Percentiles rank a stretch among this genome's conserved stretches.
phyloP scores from a whole-genome alignment of 1,140 invertebrate species.

The Drosophila ficusphila region DNA sequence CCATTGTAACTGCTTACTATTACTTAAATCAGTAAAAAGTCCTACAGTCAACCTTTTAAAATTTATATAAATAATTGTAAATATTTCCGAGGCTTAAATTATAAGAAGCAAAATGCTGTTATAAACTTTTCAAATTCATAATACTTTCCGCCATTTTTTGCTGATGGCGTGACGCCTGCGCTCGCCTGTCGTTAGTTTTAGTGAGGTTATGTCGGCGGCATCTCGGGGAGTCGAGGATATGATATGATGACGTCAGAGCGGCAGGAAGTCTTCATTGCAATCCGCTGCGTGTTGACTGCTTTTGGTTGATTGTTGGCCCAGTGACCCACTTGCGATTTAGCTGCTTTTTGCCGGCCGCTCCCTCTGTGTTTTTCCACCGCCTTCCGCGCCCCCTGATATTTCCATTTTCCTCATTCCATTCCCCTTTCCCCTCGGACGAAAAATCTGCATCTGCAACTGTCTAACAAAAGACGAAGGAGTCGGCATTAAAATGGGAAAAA shows the following conservation, averaged over 20 bases:
- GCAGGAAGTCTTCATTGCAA: conserved; percentile 52
- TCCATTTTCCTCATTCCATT: background rate
- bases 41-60: no score
- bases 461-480: conserved; percentile 51
- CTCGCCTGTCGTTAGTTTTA: conserved; percentile 7
- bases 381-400: background rate
- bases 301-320: conserved; percentile 66
- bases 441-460: conserved; percentile 52
- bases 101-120: no score
- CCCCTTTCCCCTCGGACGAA: background rate
- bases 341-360: conserved; percentile 14
- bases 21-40: no score
- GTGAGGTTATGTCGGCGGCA: background rate
- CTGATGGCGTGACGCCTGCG: conserved; percentile 33
- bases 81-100: no score
- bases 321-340: conserved; percentile 63
- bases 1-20: no score
- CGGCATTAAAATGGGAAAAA: conserved; percentile 70
- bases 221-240: conserved; percentile 9
- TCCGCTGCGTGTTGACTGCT: conserved; percentile 41
- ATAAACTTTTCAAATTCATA: background rate
- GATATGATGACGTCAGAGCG: conserved; percentile 54
- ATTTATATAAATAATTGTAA: no score
- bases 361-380: background rate
- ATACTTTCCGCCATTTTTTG: no score